These are phyloP conservation scores for Aphidoletes aphidimyza DNA, from an alignment of 2,888 invertebrate species.

Conservation along the genomic window DNA sequence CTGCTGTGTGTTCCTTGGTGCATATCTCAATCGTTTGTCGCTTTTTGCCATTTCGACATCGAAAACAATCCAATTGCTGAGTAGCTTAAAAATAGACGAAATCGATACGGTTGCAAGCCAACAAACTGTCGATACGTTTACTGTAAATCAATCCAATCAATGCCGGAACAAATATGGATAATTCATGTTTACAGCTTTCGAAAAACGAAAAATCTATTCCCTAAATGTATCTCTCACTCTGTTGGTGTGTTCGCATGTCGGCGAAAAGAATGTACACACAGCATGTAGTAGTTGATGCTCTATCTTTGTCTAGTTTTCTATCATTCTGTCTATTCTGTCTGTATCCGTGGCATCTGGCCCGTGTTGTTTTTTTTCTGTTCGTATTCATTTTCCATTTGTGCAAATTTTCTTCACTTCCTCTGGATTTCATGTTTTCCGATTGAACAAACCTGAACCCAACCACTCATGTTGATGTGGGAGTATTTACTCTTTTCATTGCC, in stretches of 20 bases:
- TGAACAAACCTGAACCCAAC: slow-evolving; percentile 1
- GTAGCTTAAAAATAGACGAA: slow-evolving; percentile 1
- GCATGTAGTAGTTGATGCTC: not conserved
- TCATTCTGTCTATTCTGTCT: not conserved
- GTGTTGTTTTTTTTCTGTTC: too few relatives aligned
- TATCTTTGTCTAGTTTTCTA: not conserved
- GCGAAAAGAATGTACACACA: not conserved
- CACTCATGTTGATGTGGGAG: slow-evolving; percentile 38
- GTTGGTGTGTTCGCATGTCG: too few relatives aligned
- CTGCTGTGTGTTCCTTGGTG: not conserved
- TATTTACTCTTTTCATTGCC: not conserved
- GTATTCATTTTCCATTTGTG: not conserved
- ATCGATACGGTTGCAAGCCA: not conserved
- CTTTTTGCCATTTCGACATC: not conserved
- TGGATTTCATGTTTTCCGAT: slow-evolving; percentile 42
- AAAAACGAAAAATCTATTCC: slow-evolving; percentile 10
- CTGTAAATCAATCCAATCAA: slow-evolving; percentile 43
- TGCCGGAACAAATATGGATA: slow-evolving; percentile 50
- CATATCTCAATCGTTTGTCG: slow-evolving; percentile 34
- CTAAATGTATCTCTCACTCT: not conserved
- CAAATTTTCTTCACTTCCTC: slow-evolving; percentile 14
- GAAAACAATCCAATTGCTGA: not conserved
- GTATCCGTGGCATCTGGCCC: too few relatives aligned
- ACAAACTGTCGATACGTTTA: not conserved
- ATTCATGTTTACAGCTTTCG: slow-evolving; percentile 15